phyloP scores from a whole-genome alignment of 2,888 invertebrate species.

The Beris morrisii region DNA sequence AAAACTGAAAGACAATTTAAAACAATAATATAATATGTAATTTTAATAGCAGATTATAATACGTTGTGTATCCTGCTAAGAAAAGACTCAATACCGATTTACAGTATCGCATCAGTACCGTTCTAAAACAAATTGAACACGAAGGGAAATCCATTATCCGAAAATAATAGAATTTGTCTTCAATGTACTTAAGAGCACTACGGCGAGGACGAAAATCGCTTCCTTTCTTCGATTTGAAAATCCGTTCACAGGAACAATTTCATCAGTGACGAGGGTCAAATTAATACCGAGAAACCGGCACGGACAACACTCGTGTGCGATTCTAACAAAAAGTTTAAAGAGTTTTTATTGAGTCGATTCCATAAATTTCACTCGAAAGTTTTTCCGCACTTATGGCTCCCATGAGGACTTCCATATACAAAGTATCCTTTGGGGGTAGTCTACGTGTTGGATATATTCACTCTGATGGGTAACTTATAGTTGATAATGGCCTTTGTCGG shows the following conservation, averaged over 20 bases:
- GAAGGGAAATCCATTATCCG: no score
- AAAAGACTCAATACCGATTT: no score
- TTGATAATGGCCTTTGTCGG: slow-evolving; percentile 27
- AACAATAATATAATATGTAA: no score
- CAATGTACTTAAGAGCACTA: slow-evolving; percentile 9
- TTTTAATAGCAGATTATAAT: no score
- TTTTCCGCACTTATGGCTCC: slow-evolving; percentile 29
- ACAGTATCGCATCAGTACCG: no score
- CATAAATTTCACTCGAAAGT: slow-evolving; percentile 29
- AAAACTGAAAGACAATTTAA: no score
- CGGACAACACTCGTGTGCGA: neutral
- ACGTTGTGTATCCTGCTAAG: no score
- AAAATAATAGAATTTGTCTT: no score
- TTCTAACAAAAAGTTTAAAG: slow-evolving; percentile 10
- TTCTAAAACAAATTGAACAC: no score
- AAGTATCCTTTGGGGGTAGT: slow-evolving; percentile 1
- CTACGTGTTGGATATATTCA: neutral
- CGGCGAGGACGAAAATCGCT: slow-evolving; percentile 4
- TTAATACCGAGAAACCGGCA: slow-evolving; percentile 10
- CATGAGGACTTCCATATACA: slow-evolving; percentile 12
- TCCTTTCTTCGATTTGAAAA: slow-evolving; percentile 8
- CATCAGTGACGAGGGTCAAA: slow-evolving; percentile 32
- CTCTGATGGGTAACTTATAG: neutral
- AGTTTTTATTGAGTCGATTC: slow-evolving; percentile 28
- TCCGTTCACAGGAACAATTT: slow-evolving; percentile 20